phyloP scores from a whole-genome alignment of 1,140 invertebrate genomes.

The Drosophila cardini region DNA sequence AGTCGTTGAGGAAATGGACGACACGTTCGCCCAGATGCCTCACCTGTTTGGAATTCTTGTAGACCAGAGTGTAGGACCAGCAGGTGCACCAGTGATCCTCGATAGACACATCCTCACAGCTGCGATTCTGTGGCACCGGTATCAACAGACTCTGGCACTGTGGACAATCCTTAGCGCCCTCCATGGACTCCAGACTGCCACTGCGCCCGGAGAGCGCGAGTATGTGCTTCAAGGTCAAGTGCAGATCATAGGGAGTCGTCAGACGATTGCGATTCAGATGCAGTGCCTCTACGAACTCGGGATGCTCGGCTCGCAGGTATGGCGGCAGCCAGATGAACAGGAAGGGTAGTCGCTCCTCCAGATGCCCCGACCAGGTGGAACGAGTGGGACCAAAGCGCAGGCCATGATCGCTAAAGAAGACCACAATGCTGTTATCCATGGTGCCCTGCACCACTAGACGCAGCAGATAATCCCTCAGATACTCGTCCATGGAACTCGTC shows the following conservation, averaged over 20 bases:
- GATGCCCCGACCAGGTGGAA: conserved; percentile 89
- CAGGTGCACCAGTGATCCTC: conserved; percentile 92
- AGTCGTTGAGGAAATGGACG: conserved; percentile 85
- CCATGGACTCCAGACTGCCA: conserved; percentile 76
- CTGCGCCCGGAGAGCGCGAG: conserved; percentile 84
- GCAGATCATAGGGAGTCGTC: conserved; percentile 93
- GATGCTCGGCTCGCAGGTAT: conserved; percentile 88
- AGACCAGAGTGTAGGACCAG: conserved; percentile 85
- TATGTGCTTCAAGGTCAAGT: conserved; percentile 87
- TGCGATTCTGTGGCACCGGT: conserved; percentile 87
- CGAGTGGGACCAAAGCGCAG: conserved; percentile 93
- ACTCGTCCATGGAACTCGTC: conserved; percentile 88
- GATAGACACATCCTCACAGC: conserved; percentile 90
- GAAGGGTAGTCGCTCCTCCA: conserved; percentile 96
- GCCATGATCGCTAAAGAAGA: conserved; percentile 97
- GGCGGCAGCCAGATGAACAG: conserved; percentile 92
- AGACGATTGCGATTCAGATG: conserved; percentile 89
- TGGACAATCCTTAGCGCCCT: conserved; percentile 85
- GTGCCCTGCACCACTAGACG: conserved; percentile 86
- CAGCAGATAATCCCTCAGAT: conserved; percentile 87
- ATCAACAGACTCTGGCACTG: conserved; percentile 89
- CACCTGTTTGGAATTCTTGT: conserved; percentile 84
- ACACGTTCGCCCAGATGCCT: conserved; percentile 85
- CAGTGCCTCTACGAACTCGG: conserved; percentile 88
- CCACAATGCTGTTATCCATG: conserved; percentile 89